Percentiles rank a stretch among this genome's conserved stretches.
Evolutionary conservation across 2,888 invertebrate genomes (phyloP).

Genomic region (Prosapia bicincta): DNA sequence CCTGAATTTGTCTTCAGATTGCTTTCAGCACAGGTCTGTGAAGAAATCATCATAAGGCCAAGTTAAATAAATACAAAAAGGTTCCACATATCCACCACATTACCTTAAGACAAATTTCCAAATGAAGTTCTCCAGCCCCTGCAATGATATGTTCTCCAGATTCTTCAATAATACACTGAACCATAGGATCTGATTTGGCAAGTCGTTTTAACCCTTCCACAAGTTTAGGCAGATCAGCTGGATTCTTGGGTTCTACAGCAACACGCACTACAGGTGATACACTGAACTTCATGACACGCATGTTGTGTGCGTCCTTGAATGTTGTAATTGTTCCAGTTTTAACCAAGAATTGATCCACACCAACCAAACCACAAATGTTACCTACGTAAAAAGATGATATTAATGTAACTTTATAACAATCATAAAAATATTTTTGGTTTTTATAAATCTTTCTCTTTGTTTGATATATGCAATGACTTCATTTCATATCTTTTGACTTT

Average conservation of each 20-base stretch:
- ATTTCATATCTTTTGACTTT: too few species aligned
- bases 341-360: conserved; percentile 98
- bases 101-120: conserved; percentile 96
- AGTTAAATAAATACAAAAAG: too few species aligned
- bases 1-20: too few species aligned
- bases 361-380: conserved; percentile 99
- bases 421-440: too few species aligned
- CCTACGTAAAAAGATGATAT: conserved; percentile 53
- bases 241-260: conserved; percentile 99
- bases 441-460: too few species aligned
- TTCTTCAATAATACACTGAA: conserved; percentile 98
- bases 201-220: conserved; percentile 98
- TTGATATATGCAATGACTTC: too few species aligned
- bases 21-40: too few species aligned
- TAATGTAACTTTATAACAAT: too few species aligned
- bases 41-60: too few species aligned
- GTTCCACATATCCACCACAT: too few species aligned
- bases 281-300: conserved; percentile 99
- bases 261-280: conserved; percentile 99
- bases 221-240: conserved; percentile 97
- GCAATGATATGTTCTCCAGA: conserved; percentile 99
- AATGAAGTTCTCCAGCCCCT: conserved; percentile 98
- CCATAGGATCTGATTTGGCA: conserved; percentile 99
- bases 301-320: conserved; percentile 98
- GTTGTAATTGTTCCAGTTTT: conserved; percentile 99